Evolutionary conservation across 1,140 invertebrate species (phyloP).

Genomic region (Drosophila seguyi): DNA sequence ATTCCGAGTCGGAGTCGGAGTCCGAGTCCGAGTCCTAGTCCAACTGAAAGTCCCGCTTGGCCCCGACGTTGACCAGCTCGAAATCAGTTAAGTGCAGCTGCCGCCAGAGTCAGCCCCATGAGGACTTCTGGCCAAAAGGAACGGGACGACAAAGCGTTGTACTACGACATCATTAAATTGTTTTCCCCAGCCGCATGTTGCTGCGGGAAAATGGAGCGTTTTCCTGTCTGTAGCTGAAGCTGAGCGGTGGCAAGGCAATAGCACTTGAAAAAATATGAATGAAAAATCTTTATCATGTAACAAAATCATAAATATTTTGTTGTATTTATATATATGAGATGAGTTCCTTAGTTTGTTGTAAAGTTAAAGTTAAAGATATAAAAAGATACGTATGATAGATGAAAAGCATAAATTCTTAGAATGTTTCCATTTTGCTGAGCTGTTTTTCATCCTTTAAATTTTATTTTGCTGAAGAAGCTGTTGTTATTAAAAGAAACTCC

Average conservation of each 20-base stretch:
- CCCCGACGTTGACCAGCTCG: conserved; percentile 33
- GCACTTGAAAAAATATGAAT: neutral
- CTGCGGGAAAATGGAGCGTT: conserved; percentile 15
- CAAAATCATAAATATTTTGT: neutral
- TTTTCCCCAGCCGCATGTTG: conserved; percentile 74
- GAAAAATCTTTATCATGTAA: neutral
- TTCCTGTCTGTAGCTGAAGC: conserved; percentile 7
- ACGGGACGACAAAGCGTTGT: conserved; percentile 48
- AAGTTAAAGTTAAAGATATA: too few species aligned
- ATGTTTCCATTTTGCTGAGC: neutral
- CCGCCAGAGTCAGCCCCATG: conserved; percentile 12
- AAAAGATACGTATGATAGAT: neutral
- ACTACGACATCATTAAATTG: conserved; percentile 80
- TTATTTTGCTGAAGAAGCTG: conserved; percentile 56
- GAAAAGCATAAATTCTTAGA: neutral
- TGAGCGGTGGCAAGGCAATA: conserved; percentile 13
- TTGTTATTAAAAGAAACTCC: conserved; percentile 54
- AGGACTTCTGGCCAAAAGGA: conserved; percentile 18
- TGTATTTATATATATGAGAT: too few species aligned
- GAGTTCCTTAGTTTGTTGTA: too few species aligned
- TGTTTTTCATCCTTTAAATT: conserved; percentile 24
- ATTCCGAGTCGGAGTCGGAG: neutral
- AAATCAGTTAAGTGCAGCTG: conserved; percentile 59
- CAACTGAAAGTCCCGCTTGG: neutral
- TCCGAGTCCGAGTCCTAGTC: conserved; percentile 5